These are phyloP conservation scores for Diarsia rubi DNA, from an alignment of 2,888 invertebrate species.

Conservation along the genomic window DNA sequence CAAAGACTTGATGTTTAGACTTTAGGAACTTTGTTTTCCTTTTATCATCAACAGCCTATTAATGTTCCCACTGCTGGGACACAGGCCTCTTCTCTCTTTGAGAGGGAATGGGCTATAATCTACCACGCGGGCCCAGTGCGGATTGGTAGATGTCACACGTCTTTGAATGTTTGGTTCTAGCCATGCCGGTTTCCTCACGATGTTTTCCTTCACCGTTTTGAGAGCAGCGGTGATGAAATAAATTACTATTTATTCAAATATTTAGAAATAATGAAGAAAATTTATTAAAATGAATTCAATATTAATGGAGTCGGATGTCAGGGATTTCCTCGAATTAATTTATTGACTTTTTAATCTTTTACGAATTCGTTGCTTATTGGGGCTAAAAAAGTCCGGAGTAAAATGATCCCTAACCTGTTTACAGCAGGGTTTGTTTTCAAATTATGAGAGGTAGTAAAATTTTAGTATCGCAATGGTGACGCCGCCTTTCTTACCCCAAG, in stretches of 20 bases:
- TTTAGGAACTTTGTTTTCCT: neutral
- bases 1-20: slow-evolving; percentile 14
- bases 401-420: neutral
- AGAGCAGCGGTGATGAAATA: too few species aligned
- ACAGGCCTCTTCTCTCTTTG: too few species aligned
- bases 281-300: neutral
- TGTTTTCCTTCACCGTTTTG: too few species aligned
- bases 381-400: neutral
- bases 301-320: too few species aligned
- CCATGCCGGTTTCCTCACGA: too few species aligned
- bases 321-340: neutral
- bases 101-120: too few species aligned
- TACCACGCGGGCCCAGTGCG: too few species aligned
- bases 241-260: too few species aligned
- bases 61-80: too few species aligned
- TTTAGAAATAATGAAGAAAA: neutral
- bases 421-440: neutral
- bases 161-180: too few species aligned
- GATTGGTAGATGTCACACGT: too few species aligned
- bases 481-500: neutral
- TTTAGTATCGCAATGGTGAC: neutral
- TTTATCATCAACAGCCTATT: too few species aligned
- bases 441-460: neutral
- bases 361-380: neutral
- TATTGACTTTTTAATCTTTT: neutral